Evolutionary conservation across 2,888 invertebrate species (phyloP).

Genomic region (Troilus luridus): DNA sequence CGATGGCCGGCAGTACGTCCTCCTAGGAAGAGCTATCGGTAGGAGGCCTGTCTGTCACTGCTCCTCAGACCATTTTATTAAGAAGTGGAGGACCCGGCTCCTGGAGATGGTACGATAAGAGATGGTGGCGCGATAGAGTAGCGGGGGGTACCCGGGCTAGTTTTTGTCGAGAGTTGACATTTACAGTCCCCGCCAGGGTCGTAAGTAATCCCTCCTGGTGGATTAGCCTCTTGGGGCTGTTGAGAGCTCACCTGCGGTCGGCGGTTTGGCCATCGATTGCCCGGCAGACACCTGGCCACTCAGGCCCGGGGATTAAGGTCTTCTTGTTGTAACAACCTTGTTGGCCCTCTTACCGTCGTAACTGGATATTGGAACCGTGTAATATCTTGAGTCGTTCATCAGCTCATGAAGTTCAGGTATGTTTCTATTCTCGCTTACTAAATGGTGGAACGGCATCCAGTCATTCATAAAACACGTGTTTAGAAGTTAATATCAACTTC

Average conservation of each 20-base stretch:
- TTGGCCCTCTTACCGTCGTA: neutral
- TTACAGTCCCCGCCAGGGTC: conserved; percentile 34
- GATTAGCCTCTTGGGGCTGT: neutral
- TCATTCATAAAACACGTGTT: neutral
- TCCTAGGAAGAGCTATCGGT: neutral
- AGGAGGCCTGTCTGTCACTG: conserved; percentile 4
- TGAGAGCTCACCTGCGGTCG: conserved; percentile 9
- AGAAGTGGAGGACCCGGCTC: neutral
- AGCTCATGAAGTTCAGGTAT: neutral
- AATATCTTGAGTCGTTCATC: neutral
- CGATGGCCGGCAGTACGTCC: neutral
- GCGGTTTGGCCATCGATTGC: neutral
- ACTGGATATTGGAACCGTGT: neutral
- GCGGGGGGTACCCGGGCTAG: conserved; percentile 27
- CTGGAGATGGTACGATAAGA: conserved; percentile 11
- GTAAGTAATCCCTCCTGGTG: conserved; percentile 37
- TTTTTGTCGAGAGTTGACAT: conserved; percentile 42
- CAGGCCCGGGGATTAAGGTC: neutral
- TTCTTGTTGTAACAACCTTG: neutral
- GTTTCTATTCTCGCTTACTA: neutral
- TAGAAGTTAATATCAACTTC: too few relatives aligned
- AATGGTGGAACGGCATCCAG: neutral
- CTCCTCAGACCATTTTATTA: neutral
- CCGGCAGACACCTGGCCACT: conserved; percentile 17
- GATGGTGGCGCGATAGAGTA: conserved; percentile 34